Percentiles rank a stretch among this genome's conserved stretches.
These are phyloP conservation scores for Sebastes fasciatus DNA, from an alignment of 2,113 vertebrate species.

Conservation along the genomic window DNA sequence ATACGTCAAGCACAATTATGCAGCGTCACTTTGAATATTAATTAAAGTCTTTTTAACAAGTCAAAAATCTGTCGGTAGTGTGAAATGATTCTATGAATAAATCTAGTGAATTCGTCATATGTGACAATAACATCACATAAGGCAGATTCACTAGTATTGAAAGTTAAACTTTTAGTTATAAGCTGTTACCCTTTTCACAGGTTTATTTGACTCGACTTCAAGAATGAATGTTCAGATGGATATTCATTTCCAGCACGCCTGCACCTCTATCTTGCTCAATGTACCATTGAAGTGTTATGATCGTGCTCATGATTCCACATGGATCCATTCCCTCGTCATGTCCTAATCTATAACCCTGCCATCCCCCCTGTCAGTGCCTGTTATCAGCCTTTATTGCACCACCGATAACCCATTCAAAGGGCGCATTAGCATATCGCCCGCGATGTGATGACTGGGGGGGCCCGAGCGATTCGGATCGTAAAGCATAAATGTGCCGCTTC, in stretches of 20 bases:
- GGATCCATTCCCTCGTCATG: constrained; percentile 31
- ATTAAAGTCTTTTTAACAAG: not conserved
- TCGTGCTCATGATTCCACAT: constrained; percentile 22
- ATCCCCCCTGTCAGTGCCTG: constrained; percentile 27
- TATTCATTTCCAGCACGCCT: not conserved
- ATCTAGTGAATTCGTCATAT: not conserved
- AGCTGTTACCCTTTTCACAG: not conserved
- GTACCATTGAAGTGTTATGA: constrained; percentile 25
- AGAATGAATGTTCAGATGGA: not conserved
- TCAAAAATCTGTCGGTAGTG: not conserved
- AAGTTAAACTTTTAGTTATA: not conserved
- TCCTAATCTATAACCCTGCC: constrained; percentile 46
- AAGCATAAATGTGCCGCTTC: constrained; percentile 53
- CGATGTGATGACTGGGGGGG: constrained; percentile 36
- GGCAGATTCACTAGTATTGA: not conserved
- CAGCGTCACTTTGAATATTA: not conserved
- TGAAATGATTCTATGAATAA: not conserved
- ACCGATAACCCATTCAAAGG: constrained; percentile 64
- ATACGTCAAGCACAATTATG: not conserved
- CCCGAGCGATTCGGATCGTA: constrained; percentile 40
- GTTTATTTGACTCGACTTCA: not conserved
- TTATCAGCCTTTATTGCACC: constrained; percentile 63
- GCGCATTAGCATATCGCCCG: constrained; percentile 65
- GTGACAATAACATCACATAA: not conserved
- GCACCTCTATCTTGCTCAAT: not conserved